Evolutionary conservation across 2,797 vertebrate genomes (phyloP).

Genomic region (Botia kubotai): DNA sequence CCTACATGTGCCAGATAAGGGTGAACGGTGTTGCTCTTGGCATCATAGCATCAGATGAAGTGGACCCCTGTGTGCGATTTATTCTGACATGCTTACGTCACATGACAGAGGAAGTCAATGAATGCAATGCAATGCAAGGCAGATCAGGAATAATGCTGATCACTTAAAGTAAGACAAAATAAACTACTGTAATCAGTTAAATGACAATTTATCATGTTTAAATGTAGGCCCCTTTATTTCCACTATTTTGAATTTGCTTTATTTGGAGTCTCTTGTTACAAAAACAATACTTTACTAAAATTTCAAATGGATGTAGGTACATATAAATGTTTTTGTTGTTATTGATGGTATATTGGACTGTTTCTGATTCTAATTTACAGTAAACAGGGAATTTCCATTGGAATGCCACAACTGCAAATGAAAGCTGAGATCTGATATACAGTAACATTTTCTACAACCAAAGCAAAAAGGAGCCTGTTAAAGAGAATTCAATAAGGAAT

Average conservation of each 20-base stretch:
- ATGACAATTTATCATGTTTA: background rate
- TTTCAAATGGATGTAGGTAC: background rate
- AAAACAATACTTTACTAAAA: no score
- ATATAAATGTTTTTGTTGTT: background rate
- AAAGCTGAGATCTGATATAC: background rate
- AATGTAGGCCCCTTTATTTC: background rate
- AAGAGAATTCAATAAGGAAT: background rate
- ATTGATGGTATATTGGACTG: background rate
- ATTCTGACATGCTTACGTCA: background rate
- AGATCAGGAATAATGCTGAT: background rate
- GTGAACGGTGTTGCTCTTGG: conserved; percentile 30
- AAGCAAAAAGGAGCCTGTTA: background rate
- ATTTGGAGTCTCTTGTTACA: no score
- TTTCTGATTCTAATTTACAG: no score
- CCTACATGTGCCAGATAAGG: conserved; percentile 34
- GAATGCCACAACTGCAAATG: background rate
- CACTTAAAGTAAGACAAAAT: background rate
- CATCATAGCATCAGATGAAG: conserved; percentile 18
- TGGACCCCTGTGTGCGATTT: background rate
- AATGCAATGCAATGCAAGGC: conserved; percentile 5
- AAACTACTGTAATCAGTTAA: background rate
- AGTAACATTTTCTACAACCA: background rate
- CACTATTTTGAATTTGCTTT: no score
- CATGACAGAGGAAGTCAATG: background rate
- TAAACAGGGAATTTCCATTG: background rate